Evolutionary conservation across 2,888 invertebrate genomes (phyloP).

Genomic region (Nebria brevicollis): DNA sequence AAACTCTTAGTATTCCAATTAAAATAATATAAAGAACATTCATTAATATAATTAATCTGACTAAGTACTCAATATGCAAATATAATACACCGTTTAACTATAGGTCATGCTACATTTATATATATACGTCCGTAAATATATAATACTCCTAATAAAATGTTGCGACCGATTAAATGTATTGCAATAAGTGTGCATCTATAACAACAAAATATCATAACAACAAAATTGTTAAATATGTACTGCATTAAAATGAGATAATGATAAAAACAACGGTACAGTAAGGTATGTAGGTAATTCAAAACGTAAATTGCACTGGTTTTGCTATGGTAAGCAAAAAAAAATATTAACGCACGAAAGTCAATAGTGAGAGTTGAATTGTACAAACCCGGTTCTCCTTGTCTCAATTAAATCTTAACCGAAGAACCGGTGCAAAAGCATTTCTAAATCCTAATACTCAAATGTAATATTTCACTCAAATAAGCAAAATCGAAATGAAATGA

Average conservation of each 20-base stretch:
- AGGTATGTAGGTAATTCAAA: not conserved
- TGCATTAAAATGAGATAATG: not conserved
- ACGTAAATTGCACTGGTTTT: not conserved
- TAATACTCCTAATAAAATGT: not conserved
- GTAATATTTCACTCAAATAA: not conserved
- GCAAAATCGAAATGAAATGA: not conserved
- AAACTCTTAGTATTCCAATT: too few species aligned
- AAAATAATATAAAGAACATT: too few species aligned
- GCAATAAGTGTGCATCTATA: not conserved
- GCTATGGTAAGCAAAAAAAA: not conserved
- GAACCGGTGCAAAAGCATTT: not conserved
- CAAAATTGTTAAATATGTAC: not conserved
- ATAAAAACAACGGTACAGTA: not conserved
- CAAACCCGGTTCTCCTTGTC: constrained; percentile 41
- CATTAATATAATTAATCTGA: too few species aligned
- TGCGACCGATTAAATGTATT: not conserved
- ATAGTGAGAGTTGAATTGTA: constrained; percentile 35
- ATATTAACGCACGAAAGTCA: constrained; percentile 19
- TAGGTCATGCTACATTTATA: too few species aligned
- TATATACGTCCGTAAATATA: not conserved
- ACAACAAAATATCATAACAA: constrained; percentile 5
- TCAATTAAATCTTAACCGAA: constrained; percentile 25
- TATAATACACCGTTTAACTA: too few species aligned
- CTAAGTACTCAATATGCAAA: too few species aligned
- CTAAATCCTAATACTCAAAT: not conserved